Evolutionary conservation across 2,113 vertebrate genomes (phyloP).

Genomic region (Clarias magur): DNA sequence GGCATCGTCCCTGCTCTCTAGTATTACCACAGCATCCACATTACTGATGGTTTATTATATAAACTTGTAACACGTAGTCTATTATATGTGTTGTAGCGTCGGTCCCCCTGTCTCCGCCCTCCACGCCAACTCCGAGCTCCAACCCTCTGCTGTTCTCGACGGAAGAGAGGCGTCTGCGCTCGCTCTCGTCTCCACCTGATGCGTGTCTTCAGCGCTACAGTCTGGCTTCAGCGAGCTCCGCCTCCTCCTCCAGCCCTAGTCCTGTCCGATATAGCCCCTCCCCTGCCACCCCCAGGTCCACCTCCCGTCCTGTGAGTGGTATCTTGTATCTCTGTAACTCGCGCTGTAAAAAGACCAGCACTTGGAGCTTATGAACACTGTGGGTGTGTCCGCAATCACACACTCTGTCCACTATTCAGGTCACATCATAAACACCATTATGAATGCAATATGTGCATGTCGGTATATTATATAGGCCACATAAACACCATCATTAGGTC

Average conservation of each 20-base stretch:
- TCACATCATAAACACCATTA: background rate
- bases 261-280: constrained; percentile 7
- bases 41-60: background rate
- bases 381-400: background rate
- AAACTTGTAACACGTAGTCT: background rate
- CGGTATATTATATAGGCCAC: background rate
- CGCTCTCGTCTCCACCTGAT: constrained; percentile 81
- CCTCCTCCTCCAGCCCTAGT: constrained; percentile 26
- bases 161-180: constrained; percentile 79
- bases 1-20: too few relatives aligned
- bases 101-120: constrained; percentile 85
- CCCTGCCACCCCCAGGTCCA: constrained; percentile 63
- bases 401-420: background rate
- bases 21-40: background rate
- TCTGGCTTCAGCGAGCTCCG: constrained; percentile 57
- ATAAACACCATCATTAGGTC: background rate
- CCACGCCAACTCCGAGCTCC: constrained; percentile 85
- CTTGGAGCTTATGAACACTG: background rate
- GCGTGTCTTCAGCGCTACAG: constrained; percentile 78
- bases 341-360: background rate
- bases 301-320: constrained; percentile 85
- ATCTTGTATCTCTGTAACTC: background rate
- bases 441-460: background rate
- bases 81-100: constrained; percentile 72
- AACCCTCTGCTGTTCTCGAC: constrained; percentile 83